phyloP scores from a whole-genome alignment of 1,140 invertebrate genomes.

The Cotesia chilonis region DNA sequence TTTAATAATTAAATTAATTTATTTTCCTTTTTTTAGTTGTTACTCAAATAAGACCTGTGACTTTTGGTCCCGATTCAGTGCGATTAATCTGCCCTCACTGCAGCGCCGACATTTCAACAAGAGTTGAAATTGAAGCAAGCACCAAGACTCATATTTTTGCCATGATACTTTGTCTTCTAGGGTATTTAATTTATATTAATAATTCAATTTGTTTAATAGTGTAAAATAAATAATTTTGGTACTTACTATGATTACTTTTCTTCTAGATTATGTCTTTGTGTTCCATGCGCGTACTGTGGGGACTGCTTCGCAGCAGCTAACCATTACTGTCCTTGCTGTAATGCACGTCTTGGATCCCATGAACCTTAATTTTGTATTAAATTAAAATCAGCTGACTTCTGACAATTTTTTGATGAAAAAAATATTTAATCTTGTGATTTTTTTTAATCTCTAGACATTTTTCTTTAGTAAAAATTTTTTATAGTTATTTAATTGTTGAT shows the following conservation, averaged over 20 bases:
- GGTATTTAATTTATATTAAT: slow-evolving; percentile 2
- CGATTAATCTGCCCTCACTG: slow-evolving; percentile 68
- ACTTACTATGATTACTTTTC: neutral
- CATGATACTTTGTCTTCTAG: slow-evolving; percentile 67
- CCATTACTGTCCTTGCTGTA: slow-evolving; percentile 75
- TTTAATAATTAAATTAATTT: no score
- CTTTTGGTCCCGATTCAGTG: slow-evolving; percentile 62
- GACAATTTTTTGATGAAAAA: no score
- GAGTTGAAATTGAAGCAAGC: slow-evolving; percentile 63
- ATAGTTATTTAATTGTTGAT: no score
- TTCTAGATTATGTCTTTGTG: slow-evolving; percentile 71
- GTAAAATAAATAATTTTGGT: no score
- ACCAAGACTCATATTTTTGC: slow-evolving; percentile 71
- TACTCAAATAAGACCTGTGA: slow-evolving; percentile 32
- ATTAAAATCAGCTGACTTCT: no score
- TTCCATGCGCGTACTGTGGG: slow-evolving; percentile 73
- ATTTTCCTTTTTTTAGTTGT: slow-evolving; percentile 38
- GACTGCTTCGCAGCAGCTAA: slow-evolving; percentile 71
- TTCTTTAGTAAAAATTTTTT: no score
- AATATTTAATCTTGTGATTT: no score
- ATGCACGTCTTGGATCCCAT: slow-evolving; percentile 70
- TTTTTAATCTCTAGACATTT: no score
- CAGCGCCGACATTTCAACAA: slow-evolving; percentile 61
- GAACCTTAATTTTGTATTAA: slow-evolving; percentile 45
- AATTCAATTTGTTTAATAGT: neutral